Evolutionary conservation across 2,888 invertebrate genomes (phyloP).

Genomic region (Oscheius sp.): DNA sequence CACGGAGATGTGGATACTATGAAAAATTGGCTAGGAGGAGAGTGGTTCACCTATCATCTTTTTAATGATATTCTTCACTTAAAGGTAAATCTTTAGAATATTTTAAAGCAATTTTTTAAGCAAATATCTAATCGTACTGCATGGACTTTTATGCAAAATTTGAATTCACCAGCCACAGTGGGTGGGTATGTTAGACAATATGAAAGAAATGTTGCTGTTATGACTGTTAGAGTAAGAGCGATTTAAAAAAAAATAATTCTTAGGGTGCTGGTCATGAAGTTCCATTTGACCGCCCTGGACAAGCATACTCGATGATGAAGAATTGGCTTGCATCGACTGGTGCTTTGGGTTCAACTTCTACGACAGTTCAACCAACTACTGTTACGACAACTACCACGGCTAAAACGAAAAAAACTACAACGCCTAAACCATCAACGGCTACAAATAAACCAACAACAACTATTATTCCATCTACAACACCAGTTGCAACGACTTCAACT

Average conservation of each 20-base stretch:
- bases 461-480: no score
- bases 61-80: slow-evolving; percentile 4
- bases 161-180: background rate
- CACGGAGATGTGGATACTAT: slow-evolving; percentile 49
- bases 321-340: slow-evolving; percentile 32
- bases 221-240: slow-evolving; percentile 40
- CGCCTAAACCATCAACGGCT: background rate
- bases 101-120: background rate
- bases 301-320: slow-evolving; percentile 45
- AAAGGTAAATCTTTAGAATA: background rate
- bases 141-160: slow-evolving; percentile 35
- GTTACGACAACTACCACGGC: background rate
- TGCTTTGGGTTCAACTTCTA: background rate
- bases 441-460: background rate
- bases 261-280: slow-evolving; percentile 46
- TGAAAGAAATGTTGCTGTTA: slow-evolving; percentile 35
- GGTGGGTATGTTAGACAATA: slow-evolving; percentile 39
- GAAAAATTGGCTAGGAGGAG: slow-evolving; percentile 48
- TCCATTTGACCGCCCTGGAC: slow-evolving; percentile 47
- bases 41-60: slow-evolving; percentile 36
- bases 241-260: background rate
- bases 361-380: background rate
- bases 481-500: no score
- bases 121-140: slow-evolving; percentile 7
- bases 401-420: background rate